phyloP scores from a whole-genome alignment of 2,888 invertebrate genomes.

The Cyaniris semiargus region DNA sequence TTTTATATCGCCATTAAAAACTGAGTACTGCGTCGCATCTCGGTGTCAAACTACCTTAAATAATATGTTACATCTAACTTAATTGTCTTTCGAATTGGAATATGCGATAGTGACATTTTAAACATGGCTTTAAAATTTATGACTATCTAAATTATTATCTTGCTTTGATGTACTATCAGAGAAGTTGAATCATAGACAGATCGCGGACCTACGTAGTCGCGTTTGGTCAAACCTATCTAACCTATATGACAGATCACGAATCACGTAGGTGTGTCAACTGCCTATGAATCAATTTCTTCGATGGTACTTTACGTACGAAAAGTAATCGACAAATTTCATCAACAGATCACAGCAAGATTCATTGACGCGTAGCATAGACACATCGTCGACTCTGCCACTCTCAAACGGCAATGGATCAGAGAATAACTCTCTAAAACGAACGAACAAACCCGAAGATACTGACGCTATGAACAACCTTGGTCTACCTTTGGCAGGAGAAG shows the following conservation, averaged over 20 bases:
- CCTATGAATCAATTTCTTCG: too few relatives aligned
- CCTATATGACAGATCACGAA: too few relatives aligned
- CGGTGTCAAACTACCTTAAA: not conserved
- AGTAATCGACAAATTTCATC: constrained; percentile 8
- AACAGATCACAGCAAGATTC: constrained; percentile 72
- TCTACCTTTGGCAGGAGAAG: constrained; percentile 59
- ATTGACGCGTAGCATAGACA: constrained; percentile 73
- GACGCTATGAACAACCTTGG: constrained; percentile 73
- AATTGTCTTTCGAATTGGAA: not conserved
- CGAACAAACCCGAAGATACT: constrained; percentile 63
- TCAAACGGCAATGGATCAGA: constrained; percentile 69
- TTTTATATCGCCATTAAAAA: not conserved
- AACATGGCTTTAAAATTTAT: not conserved
- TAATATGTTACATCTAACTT: not conserved
- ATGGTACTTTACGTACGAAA: too few relatives aligned
- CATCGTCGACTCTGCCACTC: constrained; percentile 68
- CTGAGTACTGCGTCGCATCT: not conserved
- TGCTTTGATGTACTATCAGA: too few relatives aligned
- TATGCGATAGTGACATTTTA: not conserved
- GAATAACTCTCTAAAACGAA: constrained; percentile 71
- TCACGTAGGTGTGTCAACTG: too few relatives aligned
- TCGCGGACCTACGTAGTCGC: too few relatives aligned
- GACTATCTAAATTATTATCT: not conserved
- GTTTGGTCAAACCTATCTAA: too few relatives aligned
- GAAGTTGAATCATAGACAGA: too few relatives aligned